phyloP scores from a whole-genome alignment of 1,140 invertebrate species.

The Orussus abietinus region DNA sequence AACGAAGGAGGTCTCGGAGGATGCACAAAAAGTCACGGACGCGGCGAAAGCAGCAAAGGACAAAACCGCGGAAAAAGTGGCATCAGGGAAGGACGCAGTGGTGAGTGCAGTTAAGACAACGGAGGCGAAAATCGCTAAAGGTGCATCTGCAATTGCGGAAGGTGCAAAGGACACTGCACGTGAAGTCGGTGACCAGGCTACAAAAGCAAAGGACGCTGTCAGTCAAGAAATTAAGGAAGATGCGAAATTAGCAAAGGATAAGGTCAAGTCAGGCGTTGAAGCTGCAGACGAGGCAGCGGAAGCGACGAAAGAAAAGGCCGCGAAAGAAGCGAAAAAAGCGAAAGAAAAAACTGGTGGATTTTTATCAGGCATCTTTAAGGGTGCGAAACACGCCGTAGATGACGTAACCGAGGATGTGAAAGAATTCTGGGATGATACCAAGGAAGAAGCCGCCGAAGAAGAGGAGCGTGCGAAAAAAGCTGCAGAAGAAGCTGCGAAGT shows the following conservation, averaged over 20 bases:
- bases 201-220: slow-evolving; percentile 1
- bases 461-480: slow-evolving; percentile 12
- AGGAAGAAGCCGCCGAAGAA: slow-evolving; percentile 20
- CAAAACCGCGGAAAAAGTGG: no score
- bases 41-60: slow-evolving; percentile 6
- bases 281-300: slow-evolving; percentile 9
- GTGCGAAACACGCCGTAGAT: slow-evolving; percentile 27
- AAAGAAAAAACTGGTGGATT: slow-evolving; percentile 27
- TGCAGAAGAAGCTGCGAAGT: slow-evolving; percentile 2
- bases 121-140: not conserved
- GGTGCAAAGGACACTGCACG: not conserved
- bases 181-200: not conserved
- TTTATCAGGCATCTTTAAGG: slow-evolving; percentile 27
- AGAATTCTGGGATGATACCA: slow-evolving; percentile 28
- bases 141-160: not conserved
- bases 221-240: slow-evolving; percentile 17
- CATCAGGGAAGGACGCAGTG: no score
- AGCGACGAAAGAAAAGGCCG: slow-evolving; percentile 13
- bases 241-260: not conserved
- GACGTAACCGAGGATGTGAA: slow-evolving; percentile 34
- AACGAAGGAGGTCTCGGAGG: slow-evolving; percentile 8
- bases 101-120: not conserved
- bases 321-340: slow-evolving; percentile 30
- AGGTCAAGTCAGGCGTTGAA: slow-evolving; percentile 1
- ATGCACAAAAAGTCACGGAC: slow-evolving; percentile 13